Evolutionary conservation across 2,797 vertebrate species (phyloP).

Genomic region (Galaxias olidus): DNA sequence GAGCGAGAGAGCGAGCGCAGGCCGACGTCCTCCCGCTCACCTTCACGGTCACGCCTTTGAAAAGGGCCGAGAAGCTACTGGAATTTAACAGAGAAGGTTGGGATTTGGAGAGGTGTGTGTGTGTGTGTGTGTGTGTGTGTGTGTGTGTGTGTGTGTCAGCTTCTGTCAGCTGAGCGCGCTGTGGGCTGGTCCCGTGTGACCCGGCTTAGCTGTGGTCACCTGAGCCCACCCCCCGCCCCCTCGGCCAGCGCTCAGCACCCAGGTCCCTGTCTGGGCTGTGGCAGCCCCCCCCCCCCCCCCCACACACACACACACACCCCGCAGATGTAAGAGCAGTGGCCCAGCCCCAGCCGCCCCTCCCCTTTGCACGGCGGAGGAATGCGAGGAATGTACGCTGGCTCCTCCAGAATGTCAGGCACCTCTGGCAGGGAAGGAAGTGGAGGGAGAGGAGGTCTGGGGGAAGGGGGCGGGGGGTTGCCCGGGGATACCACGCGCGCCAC

Average conservation of each 20-base stretch:
- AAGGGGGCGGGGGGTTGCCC: not conserved
- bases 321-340: not conserved
- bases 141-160: conserved; percentile 9
- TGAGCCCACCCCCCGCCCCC: conserved; percentile 23
- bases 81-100: too few relatives aligned
- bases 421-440: conserved; percentile 26
- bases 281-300: not conserved
- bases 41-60: conserved; percentile 31
- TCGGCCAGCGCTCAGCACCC: conserved; percentile 23
- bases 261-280: conserved; percentile 28
- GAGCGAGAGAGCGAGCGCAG: too few relatives aligned
- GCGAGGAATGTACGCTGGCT: conserved; percentile 72
- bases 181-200: conserved; percentile 62
- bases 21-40: conserved; percentile 15
- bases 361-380: conserved; percentile 48
- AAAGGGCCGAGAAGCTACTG: conserved; percentile 24
- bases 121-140: conserved; percentile 1
- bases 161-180: conserved; percentile 42
- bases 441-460: not conserved
- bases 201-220: conserved; percentile 70
- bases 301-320: not conserved
- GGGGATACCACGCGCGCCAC: conserved; percentile 43
- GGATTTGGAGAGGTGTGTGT: too few relatives aligned
- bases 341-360: not conserved
- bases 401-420: conserved; percentile 70